Conservation (phyloP, 2,888 invertebrate genomes). For the Tetrapedia diversipes region DNA sequence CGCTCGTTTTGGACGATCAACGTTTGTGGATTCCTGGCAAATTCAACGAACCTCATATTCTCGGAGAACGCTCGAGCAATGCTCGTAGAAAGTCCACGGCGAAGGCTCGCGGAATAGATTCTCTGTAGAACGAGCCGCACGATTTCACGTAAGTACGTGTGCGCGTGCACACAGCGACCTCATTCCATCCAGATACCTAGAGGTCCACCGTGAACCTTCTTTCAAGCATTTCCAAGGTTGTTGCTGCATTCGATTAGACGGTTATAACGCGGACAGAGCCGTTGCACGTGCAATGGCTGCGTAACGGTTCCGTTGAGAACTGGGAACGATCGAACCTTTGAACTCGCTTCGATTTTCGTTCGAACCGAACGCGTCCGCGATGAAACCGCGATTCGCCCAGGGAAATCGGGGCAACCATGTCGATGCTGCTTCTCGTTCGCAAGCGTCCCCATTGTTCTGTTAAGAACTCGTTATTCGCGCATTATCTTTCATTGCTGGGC, state of each 20-base stretch:
- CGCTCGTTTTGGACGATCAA: conserved; percentile 12
- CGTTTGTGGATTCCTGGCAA: conserved; percentile 31
- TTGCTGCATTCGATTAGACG: conserved; percentile 41
- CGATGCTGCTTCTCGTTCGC: too few species aligned
- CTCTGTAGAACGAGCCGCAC: conserved; percentile 7
- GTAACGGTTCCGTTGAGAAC: not conserved
- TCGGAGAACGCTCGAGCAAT: conserved; percentile 18
- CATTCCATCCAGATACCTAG: conserved; percentile 39
- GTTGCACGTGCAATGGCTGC: not conserved
- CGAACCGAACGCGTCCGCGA: too few species aligned
- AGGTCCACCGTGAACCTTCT: conserved; percentile 41
- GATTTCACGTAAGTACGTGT: conserved; percentile 40
- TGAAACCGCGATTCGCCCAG: too few species aligned
- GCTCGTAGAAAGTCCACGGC: conserved; percentile 41
- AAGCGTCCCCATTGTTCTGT: conserved; percentile 19
- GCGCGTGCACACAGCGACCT: conserved; percentile 30
- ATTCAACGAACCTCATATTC: conserved; percentile 38
- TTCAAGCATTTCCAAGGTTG: conserved; percentile 45
- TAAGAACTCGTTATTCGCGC: conserved; percentile 36
- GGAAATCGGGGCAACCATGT: too few species aligned
- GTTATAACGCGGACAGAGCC: conserved; percentile 7
- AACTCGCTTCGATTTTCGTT: not conserved
- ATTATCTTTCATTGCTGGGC: conserved; percentile 30
- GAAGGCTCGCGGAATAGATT: conserved; percentile 14
- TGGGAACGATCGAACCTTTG: not conserved